phyloP scores from a whole-genome alignment of 2,797 vertebrate species.

The Adelosebastes latens region DNA sequence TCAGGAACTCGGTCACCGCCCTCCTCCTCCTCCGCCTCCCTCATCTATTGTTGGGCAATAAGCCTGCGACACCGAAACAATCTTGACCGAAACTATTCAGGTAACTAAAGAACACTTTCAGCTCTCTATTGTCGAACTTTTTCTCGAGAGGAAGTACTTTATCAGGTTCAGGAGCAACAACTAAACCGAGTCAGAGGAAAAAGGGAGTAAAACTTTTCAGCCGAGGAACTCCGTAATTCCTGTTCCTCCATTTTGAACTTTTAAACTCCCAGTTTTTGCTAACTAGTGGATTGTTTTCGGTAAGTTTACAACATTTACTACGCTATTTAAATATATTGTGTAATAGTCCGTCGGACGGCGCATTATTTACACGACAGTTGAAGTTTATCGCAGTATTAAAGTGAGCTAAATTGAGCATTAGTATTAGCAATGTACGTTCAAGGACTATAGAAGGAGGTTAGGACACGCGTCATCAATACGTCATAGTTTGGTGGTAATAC shows the following conservation, averaged over 20 bases:
- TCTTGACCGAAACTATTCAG: slow-evolving; percentile 66
- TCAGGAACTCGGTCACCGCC: slow-evolving; percentile 77
- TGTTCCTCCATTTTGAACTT: slow-evolving; percentile 88
- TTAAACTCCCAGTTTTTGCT: slow-evolving; percentile 63
- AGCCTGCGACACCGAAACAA: slow-evolving; percentile 61
- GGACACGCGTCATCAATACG: no score
- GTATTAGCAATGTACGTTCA: slow-evolving; percentile 39
- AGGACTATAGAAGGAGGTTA: no score
- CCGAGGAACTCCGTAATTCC: slow-evolving; percentile 67
- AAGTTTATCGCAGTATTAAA: not conserved
- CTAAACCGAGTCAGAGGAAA: slow-evolving; percentile 5
- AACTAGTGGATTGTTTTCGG: slow-evolving; percentile 58
- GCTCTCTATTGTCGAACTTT: no score
- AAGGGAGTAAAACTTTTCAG: slow-evolving; percentile 72
- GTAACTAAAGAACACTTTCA: not conserved
- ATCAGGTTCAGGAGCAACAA: not conserved
- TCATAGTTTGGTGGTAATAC: no score
- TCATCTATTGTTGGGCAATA: slow-evolving; percentile 76
- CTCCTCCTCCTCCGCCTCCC: slow-evolving; percentile 27
- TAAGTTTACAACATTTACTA: slow-evolving; percentile 43
- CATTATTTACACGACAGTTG: fast-evolving
- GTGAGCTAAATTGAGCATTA: not conserved
- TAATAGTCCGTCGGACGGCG: not conserved
- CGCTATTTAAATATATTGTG: no score
- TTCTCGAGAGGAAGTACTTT: not conserved